Percentiles rank a stretch among this genome's conserved stretches.
Evolutionary conservation across 1,140 invertebrate genomes (phyloP).

Genomic region (Chrysoperla carnea): DNA sequence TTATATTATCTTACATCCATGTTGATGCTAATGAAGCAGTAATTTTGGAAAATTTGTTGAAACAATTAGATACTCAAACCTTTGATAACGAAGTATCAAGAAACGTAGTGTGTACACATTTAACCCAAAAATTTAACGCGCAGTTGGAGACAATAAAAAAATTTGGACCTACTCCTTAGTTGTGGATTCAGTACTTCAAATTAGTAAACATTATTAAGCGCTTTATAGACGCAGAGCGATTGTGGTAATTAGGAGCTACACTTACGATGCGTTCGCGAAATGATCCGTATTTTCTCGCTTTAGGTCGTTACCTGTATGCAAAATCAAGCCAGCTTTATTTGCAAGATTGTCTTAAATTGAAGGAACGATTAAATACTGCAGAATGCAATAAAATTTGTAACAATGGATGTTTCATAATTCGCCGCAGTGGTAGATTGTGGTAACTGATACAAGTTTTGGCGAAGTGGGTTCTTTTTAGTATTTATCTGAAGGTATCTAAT

Average conservation of each 20-base stretch:
- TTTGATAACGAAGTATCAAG: no score
- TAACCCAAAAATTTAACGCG: no score
- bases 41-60: no score
- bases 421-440: slow-evolving; percentile 18
- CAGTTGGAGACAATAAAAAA: no score
- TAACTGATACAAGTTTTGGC: slow-evolving; percentile 16
- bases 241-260: background rate
- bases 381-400: background rate
- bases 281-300: background rate
- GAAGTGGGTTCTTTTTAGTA: background rate
- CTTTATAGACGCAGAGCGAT: no score
- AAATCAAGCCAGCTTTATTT: background rate
- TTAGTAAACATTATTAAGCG: no score
- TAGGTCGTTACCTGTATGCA: background rate
- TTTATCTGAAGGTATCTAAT: slow-evolving; percentile 2
- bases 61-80: no score
- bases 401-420: slow-evolving; percentile 5
- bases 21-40: no score
- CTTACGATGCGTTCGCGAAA: background rate
- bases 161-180: no score
- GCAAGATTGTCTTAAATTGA: background rate
- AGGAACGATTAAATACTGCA: background rate
- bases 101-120: no score
- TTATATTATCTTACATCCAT: no score
- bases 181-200: no score